These are phyloP conservation scores for Parasteatoda tepidariorum DNA, from an alignment of 1,140 invertebrate genomes.

Conservation along the genomic window DNA sequence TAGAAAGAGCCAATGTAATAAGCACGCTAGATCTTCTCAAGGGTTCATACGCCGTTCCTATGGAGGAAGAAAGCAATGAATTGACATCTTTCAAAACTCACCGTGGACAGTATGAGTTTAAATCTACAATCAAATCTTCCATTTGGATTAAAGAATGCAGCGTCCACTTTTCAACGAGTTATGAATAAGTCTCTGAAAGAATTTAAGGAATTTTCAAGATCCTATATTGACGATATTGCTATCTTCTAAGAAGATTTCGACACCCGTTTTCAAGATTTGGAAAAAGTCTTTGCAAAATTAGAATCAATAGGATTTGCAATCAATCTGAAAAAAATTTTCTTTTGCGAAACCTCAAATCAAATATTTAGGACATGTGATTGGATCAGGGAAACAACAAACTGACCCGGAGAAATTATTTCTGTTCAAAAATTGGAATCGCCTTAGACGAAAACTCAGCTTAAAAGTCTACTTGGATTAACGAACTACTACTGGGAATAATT, in stretches of 20 bases:
- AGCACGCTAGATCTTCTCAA: not conserved
- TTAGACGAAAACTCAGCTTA: not conserved
- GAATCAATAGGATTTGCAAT: not conserved
- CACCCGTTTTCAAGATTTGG: conserved; percentile 46
- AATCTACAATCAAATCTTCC: not conserved
- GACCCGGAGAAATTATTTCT: not conserved
- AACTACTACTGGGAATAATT: not conserved
- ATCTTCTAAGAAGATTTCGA: conserved; percentile 25
- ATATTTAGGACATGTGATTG: not conserved
- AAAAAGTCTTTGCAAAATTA: conserved; percentile 61
- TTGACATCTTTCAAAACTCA: not conserved
- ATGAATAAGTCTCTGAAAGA: conserved; percentile 63
- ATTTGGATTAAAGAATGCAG: conserved; percentile 63
- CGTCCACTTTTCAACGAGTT: conserved; percentile 64
- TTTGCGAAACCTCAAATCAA: conserved; percentile 63
- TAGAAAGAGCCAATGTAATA: not conserved
- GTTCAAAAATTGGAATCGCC: not conserved
- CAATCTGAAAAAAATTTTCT: conserved; percentile 65
- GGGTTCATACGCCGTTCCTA: not conserved
- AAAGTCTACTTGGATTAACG: not conserved
- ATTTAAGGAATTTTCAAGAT: conserved; percentile 24
- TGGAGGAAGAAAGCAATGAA: not conserved
- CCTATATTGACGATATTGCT: conserved; percentile 65
- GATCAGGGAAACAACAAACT: not conserved
- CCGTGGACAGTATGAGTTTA: not conserved